These are phyloP conservation scores for Drosophila meridionalis DNA, from an alignment of 2,888 invertebrate genomes.

Conservation along the genomic window DNA sequence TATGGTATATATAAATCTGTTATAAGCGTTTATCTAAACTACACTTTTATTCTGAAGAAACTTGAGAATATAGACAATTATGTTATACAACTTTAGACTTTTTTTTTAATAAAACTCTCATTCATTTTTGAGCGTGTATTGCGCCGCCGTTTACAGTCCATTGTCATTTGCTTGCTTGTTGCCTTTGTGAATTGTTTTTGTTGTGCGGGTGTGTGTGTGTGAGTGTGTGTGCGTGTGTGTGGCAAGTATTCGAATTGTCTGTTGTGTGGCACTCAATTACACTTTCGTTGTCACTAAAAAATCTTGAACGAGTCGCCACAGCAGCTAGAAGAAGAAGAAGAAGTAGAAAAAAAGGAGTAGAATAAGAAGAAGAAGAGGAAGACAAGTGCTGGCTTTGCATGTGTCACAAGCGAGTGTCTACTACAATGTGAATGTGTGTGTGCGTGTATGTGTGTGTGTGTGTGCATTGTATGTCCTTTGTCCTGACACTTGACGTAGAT, in stretches of 20 bases:
- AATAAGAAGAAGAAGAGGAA: slow-evolving; percentile 1
- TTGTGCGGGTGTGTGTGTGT: slow-evolving; percentile 23
- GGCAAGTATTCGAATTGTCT: slow-evolving; percentile 70
- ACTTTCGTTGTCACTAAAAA: slow-evolving; percentile 77
- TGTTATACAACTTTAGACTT: too few relatives aligned
- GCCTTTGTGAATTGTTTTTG: slow-evolving; percentile 23
- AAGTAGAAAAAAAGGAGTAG: background rate
- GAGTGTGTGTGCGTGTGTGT: slow-evolving; percentile 9
- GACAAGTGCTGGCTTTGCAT: slow-evolving; percentile 44
- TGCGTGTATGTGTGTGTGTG: slow-evolving; percentile 20
- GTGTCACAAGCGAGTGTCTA: slow-evolving; percentile 20
- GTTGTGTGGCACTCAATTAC: slow-evolving; percentile 77
- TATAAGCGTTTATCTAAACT: too few relatives aligned
- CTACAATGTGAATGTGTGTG: background rate
- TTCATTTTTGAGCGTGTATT: background rate
- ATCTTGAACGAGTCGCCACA: slow-evolving; percentile 54
- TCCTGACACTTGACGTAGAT: slow-evolving; percentile 69
- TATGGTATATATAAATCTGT: background rate
- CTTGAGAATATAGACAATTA: too few relatives aligned
- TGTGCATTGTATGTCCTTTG: slow-evolving; percentile 33
- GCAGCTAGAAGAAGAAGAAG: slow-evolving; percentile 8
- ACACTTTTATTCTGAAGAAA: too few relatives aligned
- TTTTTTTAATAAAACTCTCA: background rate
- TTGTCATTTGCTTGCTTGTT: background rate
- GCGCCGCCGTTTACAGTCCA: background rate